phyloP scores from a whole-genome alignment of 2,113 vertebrate genomes.

The Scopus umbretta region DNA sequence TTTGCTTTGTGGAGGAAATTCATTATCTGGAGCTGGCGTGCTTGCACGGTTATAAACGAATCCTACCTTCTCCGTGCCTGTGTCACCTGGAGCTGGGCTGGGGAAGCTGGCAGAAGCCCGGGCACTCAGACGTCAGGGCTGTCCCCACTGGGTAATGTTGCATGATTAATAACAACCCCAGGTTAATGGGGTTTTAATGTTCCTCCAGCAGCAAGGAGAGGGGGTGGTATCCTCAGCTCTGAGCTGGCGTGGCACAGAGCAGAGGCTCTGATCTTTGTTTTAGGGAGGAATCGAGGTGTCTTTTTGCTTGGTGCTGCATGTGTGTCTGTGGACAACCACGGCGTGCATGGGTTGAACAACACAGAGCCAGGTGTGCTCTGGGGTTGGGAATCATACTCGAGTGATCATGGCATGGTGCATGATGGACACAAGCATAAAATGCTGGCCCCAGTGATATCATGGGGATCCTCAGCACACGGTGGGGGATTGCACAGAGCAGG shows the following conservation, averaged over 20 bases:
- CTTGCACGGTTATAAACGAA: neutral
- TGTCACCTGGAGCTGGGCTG: neutral
- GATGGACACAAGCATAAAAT: neutral
- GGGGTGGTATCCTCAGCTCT: neutral
- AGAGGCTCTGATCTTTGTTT: neutral
- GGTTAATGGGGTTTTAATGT: constrained; percentile 31
- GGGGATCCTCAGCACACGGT: rapidly evolving
- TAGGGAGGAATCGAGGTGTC: neutral
- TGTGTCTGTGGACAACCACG: rapidly evolving
- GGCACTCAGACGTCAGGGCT: neutral
- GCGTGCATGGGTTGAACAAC: rapidly evolving
- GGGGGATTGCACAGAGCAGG: neutral
- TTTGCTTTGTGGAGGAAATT: neutral
- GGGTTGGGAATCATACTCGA: neutral
- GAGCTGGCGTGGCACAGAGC: neutral
- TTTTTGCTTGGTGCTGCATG: neutral
- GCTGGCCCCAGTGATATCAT: rapidly evolving
- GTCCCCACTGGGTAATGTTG: neutral
- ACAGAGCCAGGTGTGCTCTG: neutral
- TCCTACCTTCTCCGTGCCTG: neutral
- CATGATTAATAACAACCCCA: constrained; percentile 24
- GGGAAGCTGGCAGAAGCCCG: neutral
- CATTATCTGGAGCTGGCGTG: neutral
- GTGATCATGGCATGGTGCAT: rapidly evolving
- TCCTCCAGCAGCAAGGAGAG: neutral